Conservation (phyloP, 2,797 vertebrate genomes). For the Chelmon rostratus region DNA sequence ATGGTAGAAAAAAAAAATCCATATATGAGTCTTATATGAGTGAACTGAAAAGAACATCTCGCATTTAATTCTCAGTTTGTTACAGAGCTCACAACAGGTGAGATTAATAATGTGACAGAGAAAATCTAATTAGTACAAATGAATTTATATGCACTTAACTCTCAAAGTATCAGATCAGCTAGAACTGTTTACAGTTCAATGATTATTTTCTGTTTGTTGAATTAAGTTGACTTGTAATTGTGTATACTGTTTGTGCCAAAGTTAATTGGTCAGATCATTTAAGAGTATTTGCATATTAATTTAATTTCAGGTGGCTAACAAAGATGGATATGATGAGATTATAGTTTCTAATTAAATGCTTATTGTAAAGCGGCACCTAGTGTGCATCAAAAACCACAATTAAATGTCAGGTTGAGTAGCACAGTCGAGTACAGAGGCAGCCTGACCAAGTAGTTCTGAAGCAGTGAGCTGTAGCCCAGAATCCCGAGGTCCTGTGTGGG, state of each 20-base stretch:
- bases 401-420: conserved; percentile 46
- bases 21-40: too few relatives aligned
- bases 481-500: conserved; percentile 76
- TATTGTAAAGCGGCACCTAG: conserved; percentile 38
- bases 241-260: conserved; percentile 34
- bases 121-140: conserved; percentile 53
- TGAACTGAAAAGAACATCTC: conserved; percentile 12
- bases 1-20: conserved; percentile 4
- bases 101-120: conserved; percentile 26
- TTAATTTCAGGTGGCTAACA: conserved; percentile 45
- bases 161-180: conserved; percentile 38
- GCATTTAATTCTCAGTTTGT: conserved; percentile 31
- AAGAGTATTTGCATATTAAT: conserved; percentile 55
- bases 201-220: conserved; percentile 52
- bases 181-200: conserved; percentile 50
- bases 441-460: conserved; percentile 50
- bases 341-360: conserved; percentile 47
- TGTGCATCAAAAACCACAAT: conserved; percentile 24
- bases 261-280: conserved; percentile 60
- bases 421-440: conserved; percentile 53
- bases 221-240: conserved; percentile 48
- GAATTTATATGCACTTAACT: conserved; percentile 45
- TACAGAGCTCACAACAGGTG: conserved; percentile 21
- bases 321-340: conserved; percentile 50
- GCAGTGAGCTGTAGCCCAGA: conserved; percentile 51